These are phyloP conservation scores for Eupsilia transversa DNA, from an alignment of 2,888 invertebrate species.

Conservation along the genomic window DNA sequence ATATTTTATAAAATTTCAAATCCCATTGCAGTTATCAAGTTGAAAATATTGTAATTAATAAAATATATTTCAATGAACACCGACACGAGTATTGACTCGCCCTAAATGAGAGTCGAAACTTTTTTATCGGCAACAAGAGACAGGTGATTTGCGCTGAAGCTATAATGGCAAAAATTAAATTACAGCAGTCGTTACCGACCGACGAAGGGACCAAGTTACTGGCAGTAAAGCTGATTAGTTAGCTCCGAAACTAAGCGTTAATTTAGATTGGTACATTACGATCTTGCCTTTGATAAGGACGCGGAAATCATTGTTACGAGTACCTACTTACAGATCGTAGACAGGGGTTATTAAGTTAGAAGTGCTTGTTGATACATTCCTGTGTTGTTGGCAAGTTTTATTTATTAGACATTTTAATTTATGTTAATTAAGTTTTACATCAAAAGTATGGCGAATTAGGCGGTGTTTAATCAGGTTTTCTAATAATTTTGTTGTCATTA, in stretches of 20 bases:
- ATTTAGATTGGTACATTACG: conserved; percentile 76
- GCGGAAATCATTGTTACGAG: conserved; percentile 70
- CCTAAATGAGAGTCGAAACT: conserved; percentile 72
- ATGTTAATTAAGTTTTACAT: background rate
- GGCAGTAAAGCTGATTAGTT: conserved; percentile 84
- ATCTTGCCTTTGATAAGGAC: conserved; percentile 69
- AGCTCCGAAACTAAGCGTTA: conserved; percentile 84
- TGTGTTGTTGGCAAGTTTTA: conserved; percentile 7
- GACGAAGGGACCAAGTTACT: conserved; percentile 73
- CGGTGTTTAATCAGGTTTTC: no score
- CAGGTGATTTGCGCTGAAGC: conserved; percentile 70
- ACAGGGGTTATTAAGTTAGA: conserved; percentile 18
- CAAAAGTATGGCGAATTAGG: background rate
- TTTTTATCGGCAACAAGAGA: conserved; percentile 76
- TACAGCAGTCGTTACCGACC: conserved; percentile 77
- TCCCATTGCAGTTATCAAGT: background rate
- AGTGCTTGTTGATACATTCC: conserved; percentile 14
- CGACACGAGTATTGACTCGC: conserved; percentile 65
- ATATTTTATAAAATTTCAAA: conserved; percentile 14
- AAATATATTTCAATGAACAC: conserved; percentile 26
- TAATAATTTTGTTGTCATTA: background rate
- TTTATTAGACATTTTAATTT: background rate
- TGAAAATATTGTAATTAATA: background rate
- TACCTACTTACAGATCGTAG: conserved; percentile 19
- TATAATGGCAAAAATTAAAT: conserved; percentile 82